phyloP scores from a whole-genome alignment of 2,888 invertebrate genomes.

The Teleogryllus oceanicus region DNA sequence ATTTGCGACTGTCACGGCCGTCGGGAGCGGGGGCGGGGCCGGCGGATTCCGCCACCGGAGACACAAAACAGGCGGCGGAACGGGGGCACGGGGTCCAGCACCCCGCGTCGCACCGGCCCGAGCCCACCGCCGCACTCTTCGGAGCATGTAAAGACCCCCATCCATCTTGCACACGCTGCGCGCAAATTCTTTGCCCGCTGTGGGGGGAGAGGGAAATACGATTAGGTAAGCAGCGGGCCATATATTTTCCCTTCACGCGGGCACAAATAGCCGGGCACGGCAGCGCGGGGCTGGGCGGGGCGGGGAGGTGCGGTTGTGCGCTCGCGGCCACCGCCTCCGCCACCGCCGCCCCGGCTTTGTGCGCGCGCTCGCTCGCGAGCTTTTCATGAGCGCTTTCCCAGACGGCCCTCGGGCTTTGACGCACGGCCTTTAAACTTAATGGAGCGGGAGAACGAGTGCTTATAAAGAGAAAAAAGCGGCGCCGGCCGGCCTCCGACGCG shows the following conservation, averaged over 20 bases:
- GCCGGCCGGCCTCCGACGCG: slow-evolving; percentile 18
- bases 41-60: neutral
- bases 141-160: slow-evolving; percentile 1
- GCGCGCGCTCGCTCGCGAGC: neutral
- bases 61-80: neutral
- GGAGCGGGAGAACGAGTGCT: slow-evolving; percentile 25
- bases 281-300: too few relatives aligned
- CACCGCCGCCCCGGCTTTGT: neutral
- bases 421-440: slow-evolving; percentile 25
- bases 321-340: neutral
- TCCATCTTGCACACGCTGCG: slow-evolving; percentile 18
- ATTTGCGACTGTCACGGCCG: neutral
- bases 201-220: neutral
- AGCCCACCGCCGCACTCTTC: neutral
- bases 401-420: slow-evolving; percentile 20
- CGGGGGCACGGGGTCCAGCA: neutral
- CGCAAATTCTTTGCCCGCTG: neutral
- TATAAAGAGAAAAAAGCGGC: slow-evolving; percentile 21
- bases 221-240: slow-evolving; percentile 18
- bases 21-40: neutral
- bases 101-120: neutral
- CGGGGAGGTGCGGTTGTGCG: neutral
- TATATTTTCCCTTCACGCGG: slow-evolving; percentile 18
- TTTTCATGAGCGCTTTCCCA: slow-evolving; percentile 3
- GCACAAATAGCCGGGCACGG: neutral